Conservation (phyloP, 2,888 invertebrate genomes). For the Cephus sareptanus region DNA sequence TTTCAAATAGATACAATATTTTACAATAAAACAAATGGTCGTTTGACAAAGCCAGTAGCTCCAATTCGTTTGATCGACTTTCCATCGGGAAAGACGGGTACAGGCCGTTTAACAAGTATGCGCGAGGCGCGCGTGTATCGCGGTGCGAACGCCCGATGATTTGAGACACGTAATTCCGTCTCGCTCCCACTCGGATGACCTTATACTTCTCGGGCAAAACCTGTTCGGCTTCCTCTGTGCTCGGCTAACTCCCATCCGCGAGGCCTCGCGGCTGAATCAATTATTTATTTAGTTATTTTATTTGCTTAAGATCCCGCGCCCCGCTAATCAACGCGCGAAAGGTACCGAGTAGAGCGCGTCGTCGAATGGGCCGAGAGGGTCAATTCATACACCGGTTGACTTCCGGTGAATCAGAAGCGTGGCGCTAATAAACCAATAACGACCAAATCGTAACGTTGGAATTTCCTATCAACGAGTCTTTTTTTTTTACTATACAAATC, state of each 20-base stretch:
- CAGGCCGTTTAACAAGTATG: neutral
- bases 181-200: conserved; percentile 53
- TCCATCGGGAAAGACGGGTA: neutral
- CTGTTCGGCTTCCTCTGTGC: conserved; percentile 58
- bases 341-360: neutral
- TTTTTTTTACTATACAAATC: neutral
- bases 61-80: neutral
- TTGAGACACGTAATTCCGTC: conserved; percentile 23
- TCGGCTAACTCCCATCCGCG: conserved; percentile 40
- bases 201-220: conserved; percentile 59
- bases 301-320: conserved; percentile 50
- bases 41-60: rapidly evolving
- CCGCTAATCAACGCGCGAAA: conserved; percentile 19
- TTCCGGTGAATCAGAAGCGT: neutral
- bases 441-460: neutral
- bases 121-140: neutral
- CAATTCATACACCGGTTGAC: neutral
- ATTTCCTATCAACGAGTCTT: neutral
- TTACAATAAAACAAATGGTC: neutral
- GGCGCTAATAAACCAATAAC: neutral
- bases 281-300: conserved; percentile 65
- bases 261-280: conserved; percentile 62
- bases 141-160: neutral
- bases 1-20: neutral
- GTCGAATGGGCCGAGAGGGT: neutral